These are phyloP conservation scores for Eueides isabella DNA, from an alignment of 1,140 invertebrate species.

Conservation along the genomic window DNA sequence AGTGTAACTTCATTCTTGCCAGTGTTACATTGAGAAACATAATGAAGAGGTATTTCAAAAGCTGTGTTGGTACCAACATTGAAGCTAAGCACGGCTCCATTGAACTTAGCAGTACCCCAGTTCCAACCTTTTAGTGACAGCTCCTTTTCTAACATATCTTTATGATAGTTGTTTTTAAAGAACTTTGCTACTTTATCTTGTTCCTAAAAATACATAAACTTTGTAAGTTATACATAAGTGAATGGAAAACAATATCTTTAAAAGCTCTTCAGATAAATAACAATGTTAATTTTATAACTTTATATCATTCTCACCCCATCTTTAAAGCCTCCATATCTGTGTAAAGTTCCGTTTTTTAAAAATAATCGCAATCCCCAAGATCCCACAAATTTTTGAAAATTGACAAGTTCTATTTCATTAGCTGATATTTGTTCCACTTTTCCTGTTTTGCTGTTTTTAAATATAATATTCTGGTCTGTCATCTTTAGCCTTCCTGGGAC, in stretches of 20 bases:
- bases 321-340: slow-evolving; percentile 97
- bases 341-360: slow-evolving; percentile 94
- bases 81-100: slow-evolving; percentile 95
- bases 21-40: slow-evolving; percentile 98
- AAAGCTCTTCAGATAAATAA: not conserved
- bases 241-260: not conserved
- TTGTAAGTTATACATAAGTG: not conserved
- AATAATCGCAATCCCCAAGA: slow-evolving; percentile 95
- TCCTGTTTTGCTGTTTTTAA: slow-evolving; percentile 98
- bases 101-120: slow-evolving; percentile 98
- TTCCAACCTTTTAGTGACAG: slow-evolving; percentile 99
- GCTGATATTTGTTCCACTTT: slow-evolving; percentile 96
- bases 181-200: slow-evolving; percentile 93
- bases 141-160: slow-evolving; percentile 95
- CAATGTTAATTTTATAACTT: not conserved
- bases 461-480: slow-evolving; percentile 94
- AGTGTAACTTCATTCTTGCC: slow-evolving; percentile 99
- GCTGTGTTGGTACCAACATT: slow-evolving; percentile 94
- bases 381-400: slow-evolving; percentile 96
- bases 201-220: slow-evolving; percentile 80
- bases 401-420: slow-evolving; percentile 94
- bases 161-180: slow-evolving; percentile 92
- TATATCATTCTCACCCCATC: slow-evolving; percentile 87
- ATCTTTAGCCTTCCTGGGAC: slow-evolving; percentile 94
- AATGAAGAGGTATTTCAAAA: slow-evolving; percentile 97